These are phyloP conservation scores for Podocnemis expansa DNA, from an alignment of 2,113 vertebrate genomes.

Conservation along the genomic window DNA sequence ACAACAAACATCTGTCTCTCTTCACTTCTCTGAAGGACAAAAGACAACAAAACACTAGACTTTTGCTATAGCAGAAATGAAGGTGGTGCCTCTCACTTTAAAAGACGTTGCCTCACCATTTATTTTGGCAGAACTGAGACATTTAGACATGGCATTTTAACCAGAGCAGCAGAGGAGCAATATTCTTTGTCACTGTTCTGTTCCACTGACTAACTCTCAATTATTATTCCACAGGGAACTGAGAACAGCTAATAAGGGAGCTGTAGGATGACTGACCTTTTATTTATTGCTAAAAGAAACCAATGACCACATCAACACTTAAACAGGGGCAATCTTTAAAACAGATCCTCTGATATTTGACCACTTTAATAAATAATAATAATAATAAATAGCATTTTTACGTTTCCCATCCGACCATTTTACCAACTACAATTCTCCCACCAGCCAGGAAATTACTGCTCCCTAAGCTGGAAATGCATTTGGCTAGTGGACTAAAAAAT, in stretches of 20 bases:
- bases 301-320: accelerated
- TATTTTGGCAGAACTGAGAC: neutral
- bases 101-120: neutral
- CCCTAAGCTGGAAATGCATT: neutral
- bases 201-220: neutral
- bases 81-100: neutral
- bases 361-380: neutral
- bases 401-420: neutral
- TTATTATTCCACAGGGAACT: neutral
- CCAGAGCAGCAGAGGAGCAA: neutral
- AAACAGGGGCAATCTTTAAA: neutral
- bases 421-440: neutral
- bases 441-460: neutral
- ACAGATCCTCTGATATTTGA: neutral
- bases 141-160: neutral
- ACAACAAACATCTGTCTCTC: neutral
- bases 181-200: neutral
- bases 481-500: neutral
- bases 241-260: neutral
- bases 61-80: neutral
- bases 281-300: neutral
- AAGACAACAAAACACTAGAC: neutral
- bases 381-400: neutral
- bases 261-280: neutral
- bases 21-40: neutral